Conservation (phyloP, 2,888 invertebrate genomes). For the Caenorhabditis afra region DNA sequence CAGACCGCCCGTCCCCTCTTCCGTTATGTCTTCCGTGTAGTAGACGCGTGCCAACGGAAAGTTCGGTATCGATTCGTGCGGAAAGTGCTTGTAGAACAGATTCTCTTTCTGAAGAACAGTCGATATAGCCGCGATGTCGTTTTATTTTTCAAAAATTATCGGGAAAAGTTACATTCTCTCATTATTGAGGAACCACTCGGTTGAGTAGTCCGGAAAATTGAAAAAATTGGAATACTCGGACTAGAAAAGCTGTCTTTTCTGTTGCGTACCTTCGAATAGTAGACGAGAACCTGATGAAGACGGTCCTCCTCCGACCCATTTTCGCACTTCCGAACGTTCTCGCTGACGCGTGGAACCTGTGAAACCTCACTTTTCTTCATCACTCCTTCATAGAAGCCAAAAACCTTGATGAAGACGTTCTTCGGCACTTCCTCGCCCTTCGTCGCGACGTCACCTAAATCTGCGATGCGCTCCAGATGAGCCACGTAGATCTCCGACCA, state of each 20-base stretch:
- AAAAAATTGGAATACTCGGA: too few species aligned
- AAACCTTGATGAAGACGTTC: constrained; percentile 44
- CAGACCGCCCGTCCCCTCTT: constrained; percentile 41
- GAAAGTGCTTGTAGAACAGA: constrained; percentile 45
- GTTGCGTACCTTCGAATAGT: constrained; percentile 23
- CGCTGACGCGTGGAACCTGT: constrained; percentile 37
- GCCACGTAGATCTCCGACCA: constrained; percentile 55
- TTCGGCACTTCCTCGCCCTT: constrained; percentile 6
- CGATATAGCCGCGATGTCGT: too few species aligned
- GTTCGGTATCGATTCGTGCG: constrained; percentile 20
- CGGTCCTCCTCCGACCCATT: not conserved
- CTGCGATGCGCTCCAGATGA: too few species aligned
- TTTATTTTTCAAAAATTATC: not conserved
- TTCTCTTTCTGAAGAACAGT: constrained; percentile 36
- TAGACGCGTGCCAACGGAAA: constrained; percentile 47
- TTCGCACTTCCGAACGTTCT: constrained; percentile 29
- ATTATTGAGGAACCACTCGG: too few species aligned
- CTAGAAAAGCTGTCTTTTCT: too few species aligned
- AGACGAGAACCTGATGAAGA: constrained; percentile 5
- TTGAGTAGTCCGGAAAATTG: too few species aligned
- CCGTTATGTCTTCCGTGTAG: constrained; percentile 29
- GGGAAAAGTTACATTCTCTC: not conserved
- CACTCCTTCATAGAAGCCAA: not conserved
- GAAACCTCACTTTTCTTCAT: not conserved
- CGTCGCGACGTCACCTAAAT: not conserved